Evolutionary conservation across 1,140 invertebrate species (phyloP).

Genomic region (Musca domestica): DNA sequence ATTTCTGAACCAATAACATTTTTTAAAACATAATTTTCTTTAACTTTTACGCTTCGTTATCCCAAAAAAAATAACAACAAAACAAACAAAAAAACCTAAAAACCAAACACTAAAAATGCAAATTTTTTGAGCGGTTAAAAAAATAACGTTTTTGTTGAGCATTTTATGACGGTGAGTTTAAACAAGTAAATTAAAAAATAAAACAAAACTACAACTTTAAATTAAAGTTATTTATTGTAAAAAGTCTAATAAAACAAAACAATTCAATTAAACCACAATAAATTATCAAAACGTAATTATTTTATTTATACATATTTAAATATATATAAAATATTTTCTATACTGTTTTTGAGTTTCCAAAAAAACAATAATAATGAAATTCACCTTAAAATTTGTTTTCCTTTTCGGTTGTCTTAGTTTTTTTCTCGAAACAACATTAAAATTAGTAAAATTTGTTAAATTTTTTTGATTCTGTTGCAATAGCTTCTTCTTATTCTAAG

Average conservation of each 20-base stretch:
- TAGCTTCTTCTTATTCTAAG: too few relatives aligned
- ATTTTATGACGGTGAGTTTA: constrained; percentile 16
- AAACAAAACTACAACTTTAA: not conserved
- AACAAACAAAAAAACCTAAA: too few relatives aligned
- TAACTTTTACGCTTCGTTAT: constrained; percentile 20
- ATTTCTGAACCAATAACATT: constrained; percentile 7
- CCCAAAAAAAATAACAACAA: not conserved
- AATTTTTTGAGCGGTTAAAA: constrained; percentile 17
- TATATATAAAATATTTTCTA: too few relatives aligned
- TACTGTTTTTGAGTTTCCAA: too few relatives aligned
- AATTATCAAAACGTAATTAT: too few relatives aligned
- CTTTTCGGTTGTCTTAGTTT: too few relatives aligned
- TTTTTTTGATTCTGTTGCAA: too few relatives aligned
- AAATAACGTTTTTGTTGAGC: constrained; percentile 13
- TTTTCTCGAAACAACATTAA: too few relatives aligned
- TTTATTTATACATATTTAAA: too few relatives aligned
- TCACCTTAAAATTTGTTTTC: too few relatives aligned
- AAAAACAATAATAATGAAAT: too few relatives aligned
- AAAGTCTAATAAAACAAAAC: not conserved
- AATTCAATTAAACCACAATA: not conserved
- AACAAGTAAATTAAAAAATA: not conserved
- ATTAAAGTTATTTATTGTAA: not conserved
- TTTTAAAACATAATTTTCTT: constrained; percentile 14
- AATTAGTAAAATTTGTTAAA: too few relatives aligned
- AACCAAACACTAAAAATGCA: constrained; percentile 1